Evolutionary conservation across 2,113 vertebrate species (phyloP).

Genomic region (Asarcornis scutulata): DNA sequence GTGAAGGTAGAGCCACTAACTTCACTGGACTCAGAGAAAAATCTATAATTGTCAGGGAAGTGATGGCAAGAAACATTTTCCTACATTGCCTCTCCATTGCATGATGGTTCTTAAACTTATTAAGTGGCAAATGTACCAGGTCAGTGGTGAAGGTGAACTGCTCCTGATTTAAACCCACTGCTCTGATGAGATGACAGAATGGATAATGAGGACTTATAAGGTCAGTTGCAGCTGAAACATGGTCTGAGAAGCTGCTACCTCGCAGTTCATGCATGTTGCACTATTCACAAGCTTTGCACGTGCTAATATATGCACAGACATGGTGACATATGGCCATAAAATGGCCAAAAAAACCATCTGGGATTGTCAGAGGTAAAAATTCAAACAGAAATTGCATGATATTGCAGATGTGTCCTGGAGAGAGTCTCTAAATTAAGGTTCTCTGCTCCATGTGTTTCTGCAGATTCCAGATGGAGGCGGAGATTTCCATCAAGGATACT

Average conservation of each 20-base stretch:
- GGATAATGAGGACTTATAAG: neutral
- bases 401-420: neutral
- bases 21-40: neutral
- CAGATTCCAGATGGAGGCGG: constrained; percentile 69
- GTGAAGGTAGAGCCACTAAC: neutral
- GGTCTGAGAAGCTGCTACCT: neutral
- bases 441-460: neutral
- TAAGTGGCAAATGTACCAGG: neutral
- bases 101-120: neutral
- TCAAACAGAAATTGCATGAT: neutral
- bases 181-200: neutral
- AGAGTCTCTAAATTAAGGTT: neutral
- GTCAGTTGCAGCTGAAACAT: neutral
- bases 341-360: neutral
- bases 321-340: neutral
- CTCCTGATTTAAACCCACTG: neutral
- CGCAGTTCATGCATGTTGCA: neutral
- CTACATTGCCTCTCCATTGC: neutral
- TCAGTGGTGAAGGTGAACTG: neutral
- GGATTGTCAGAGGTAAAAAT: neutral
- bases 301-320: rapidly evolving
- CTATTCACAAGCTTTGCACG: neutral
- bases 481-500: constrained; percentile 71
- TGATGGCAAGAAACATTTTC: neutral
- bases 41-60: neutral